Percentiles rank a stretch among this genome's conserved stretches.
phyloP scores from a whole-genome alignment of 2,113 vertebrate species.

The Ailurus styani region DNA sequence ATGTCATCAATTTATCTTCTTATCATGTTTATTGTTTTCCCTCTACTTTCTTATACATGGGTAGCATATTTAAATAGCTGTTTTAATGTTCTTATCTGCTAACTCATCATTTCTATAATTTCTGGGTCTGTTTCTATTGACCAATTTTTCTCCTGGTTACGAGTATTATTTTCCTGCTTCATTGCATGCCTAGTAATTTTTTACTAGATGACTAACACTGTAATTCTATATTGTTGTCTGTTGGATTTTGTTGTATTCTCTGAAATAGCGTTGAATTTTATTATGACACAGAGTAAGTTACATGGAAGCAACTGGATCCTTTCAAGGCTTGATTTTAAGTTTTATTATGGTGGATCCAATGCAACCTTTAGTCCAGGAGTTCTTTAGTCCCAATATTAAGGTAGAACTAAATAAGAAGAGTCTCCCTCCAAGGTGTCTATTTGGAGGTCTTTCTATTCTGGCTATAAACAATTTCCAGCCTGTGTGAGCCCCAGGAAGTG shows the following conservation, averaged over 20 bases:
- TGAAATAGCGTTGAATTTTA: background rate
- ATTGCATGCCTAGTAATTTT: background rate
- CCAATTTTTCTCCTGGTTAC: background rate
- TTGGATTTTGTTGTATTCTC: background rate
- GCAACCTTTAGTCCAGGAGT: background rate
- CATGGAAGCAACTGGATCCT: background rate
- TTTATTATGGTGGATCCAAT: background rate
- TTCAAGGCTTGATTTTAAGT: background rate
- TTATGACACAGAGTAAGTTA: background rate
- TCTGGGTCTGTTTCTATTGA: background rate
- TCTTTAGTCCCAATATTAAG: background rate
- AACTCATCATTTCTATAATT: background rate
- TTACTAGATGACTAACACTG: background rate
- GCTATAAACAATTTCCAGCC: background rate
- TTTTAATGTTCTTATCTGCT: background rate
- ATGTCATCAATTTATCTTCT: background rate
- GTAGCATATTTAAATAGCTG: background rate
- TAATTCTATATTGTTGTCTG: background rate
- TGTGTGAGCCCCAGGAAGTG: background rate
- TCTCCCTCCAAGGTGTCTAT: background rate
- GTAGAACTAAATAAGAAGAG: background rate
- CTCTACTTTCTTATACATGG: background rate
- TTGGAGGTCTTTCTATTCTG: background rate
- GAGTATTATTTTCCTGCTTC: background rate
- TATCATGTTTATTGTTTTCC: background rate